phyloP scores from a whole-genome alignment of 2,113 vertebrate species.

The Phalacrocorax aristotelis region DNA sequence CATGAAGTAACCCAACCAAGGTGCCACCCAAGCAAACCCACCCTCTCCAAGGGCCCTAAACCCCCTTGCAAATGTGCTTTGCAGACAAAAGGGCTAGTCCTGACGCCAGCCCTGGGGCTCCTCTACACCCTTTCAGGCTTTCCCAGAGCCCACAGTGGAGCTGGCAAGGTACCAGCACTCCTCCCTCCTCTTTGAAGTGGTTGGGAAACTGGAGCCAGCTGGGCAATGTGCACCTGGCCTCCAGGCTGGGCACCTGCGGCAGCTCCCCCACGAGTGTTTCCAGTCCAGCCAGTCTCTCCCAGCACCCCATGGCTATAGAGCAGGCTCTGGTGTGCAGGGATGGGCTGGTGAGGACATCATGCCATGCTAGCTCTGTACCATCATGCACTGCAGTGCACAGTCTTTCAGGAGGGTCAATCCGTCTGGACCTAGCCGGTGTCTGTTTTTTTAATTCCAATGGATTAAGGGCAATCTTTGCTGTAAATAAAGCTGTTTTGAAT shows the following conservation, averaged over 20 bases:
- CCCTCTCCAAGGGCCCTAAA: neutral
- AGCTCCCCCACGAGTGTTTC: neutral
- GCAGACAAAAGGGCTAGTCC: neutral
- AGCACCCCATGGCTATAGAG: neutral
- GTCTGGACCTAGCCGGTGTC: neutral
- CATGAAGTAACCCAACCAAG: rapidly evolving
- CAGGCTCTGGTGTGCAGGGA: neutral
- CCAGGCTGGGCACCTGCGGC: neutral
- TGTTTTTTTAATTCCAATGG: neutral
- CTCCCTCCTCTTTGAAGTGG: conserved; percentile 35
- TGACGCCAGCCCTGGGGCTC: neutral
- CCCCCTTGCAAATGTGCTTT: neutral
- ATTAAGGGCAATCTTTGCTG: neutral
- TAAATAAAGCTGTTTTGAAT: neutral
- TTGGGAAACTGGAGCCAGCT: neutral
- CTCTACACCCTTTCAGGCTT: neutral
- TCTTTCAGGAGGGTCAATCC: neutral
- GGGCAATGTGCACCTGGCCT: neutral
- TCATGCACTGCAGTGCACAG: neutral
- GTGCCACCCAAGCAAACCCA: neutral
- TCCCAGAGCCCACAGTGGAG: neutral
- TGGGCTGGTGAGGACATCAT: neutral
- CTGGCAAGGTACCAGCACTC: neutral
- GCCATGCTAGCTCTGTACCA: rapidly evolving
- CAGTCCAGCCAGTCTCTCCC: neutral